Evolutionary conservation across 2,113 vertebrate genomes (phyloP).

Genomic region (Cygnus atratus): DNA sequence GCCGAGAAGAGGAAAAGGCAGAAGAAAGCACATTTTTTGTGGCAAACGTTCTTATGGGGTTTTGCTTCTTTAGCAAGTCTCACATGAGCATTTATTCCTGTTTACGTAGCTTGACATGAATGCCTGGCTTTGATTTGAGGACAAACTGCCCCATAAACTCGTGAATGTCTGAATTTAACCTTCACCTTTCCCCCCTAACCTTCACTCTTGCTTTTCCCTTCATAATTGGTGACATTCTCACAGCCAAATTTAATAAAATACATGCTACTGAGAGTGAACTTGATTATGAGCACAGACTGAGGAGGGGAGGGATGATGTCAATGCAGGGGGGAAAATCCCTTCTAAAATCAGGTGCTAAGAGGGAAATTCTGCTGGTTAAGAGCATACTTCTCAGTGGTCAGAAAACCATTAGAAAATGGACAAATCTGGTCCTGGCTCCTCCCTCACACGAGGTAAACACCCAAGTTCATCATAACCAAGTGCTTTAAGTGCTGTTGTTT

Average conservation of each 20-base stretch:
- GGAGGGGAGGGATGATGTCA: background rate
- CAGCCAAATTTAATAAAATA: conserved; percentile 33
- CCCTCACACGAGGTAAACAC: background rate
- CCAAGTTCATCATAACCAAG: background rate
- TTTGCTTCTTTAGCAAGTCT: background rate
- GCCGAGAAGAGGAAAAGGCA: background rate
- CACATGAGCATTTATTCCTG: conserved; percentile 28
- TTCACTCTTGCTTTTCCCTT: conserved; percentile 30
- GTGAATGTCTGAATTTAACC: conserved; percentile 55
- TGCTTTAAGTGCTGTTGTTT: background rate
- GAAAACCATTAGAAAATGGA: background rate
- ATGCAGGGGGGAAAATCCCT: background rate
- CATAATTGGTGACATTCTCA: conserved; percentile 7
- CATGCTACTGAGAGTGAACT: background rate
- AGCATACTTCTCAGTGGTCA: background rate
- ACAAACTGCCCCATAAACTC: conserved; percentile 61
- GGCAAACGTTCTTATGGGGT: background rate
- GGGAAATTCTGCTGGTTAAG: background rate
- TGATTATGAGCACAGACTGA: background rate
- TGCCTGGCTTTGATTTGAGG: conserved; percentile 61
- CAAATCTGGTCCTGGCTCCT: background rate
- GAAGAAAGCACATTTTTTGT: background rate
- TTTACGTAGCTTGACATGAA: background rate
- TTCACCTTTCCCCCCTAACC: conserved; percentile 58
- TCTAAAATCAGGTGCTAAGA: background rate